A percentile compares a stretch with the other conserved stretches of the same genome.
phyloP scores from a whole-genome alignment of 2,888 invertebrate species.

The Holacanthella duospinosa region DNA sequence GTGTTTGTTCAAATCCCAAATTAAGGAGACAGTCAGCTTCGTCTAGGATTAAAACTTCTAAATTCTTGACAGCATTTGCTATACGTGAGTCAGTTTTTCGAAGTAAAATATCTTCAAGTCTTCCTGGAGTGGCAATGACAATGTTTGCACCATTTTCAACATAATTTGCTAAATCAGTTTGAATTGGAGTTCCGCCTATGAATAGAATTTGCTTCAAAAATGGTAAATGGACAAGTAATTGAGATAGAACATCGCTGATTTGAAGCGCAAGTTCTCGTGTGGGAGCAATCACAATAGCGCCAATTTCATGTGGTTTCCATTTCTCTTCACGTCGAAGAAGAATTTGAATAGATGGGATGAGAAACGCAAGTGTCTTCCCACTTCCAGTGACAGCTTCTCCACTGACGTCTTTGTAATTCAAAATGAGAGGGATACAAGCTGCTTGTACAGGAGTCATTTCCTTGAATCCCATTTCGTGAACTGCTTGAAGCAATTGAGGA shows the following conservation, averaged over 20 bases:
- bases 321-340: constrained; percentile 51
- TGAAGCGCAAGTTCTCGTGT: constrained; percentile 91
- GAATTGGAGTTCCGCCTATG: constrained; percentile 71
- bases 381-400: constrained; percentile 98
- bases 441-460: constrained; percentile 57
- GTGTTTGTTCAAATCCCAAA: constrained; percentile 73
- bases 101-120: constrained; percentile 71
- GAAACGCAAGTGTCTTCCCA: constrained; percentile 92
- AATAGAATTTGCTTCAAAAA: constrained; percentile 39
- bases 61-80: constrained; percentile 59
- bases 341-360: constrained; percentile 83
- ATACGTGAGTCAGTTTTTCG: constrained; percentile 49
- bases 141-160: constrained; percentile 66
- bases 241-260: constrained; percentile 57
- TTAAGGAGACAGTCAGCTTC: constrained; percentile 93
- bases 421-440: constrained; percentile 75
- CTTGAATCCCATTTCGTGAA: constrained; percentile 48
- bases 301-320: constrained; percentile 64
- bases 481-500: constrained; percentile 43
- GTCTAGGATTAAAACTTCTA: constrained; percentile 87
- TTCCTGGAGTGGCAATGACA: constrained; percentile 86
- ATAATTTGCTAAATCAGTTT: constrained; percentile 61
- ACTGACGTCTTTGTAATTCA: constrained; percentile 89
- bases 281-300: constrained; percentile 84
- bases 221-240: constrained; percentile 45